Conservation (phyloP, 2,888 invertebrate species). For the Eupelmus urozonus region DNA sequence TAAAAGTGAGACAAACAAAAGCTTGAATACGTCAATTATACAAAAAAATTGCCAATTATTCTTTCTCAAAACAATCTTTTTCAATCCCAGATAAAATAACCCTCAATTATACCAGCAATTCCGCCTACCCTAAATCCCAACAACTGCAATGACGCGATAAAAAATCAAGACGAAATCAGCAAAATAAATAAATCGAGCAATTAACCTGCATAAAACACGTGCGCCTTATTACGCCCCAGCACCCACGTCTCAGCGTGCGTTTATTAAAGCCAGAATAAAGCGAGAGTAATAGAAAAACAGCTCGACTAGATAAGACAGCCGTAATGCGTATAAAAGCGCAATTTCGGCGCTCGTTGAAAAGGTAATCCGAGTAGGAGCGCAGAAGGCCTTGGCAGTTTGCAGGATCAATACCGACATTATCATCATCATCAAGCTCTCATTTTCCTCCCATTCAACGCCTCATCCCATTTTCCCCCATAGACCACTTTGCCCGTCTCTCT, state of each 20-base stretch:
- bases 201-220: no score
- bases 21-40: background rate
- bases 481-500: background rate
- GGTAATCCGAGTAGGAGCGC: constrained; percentile 7
- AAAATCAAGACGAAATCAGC: background rate
- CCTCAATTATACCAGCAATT: no score
- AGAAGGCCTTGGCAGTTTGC: background rate
- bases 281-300: no score
- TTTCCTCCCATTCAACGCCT: constrained; percentile 27
- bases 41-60: background rate
- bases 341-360: constrained; percentile 15
- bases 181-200: background rate
- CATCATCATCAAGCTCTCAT: constrained; percentile 36
- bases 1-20: background rate
- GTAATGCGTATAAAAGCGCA: constrained; percentile 37
- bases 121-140: no score
- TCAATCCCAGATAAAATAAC: no score
- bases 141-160: no score
- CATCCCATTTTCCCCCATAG: background rate
- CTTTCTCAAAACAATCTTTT: no score
- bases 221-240: no score
- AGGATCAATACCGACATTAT: constrained; percentile 41
- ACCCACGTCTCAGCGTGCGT: no score
- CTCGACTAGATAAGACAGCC: background rate
- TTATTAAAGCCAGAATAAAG: no score